A percentile compares a stretch with the other conserved stretches of the same genome.
Evolutionary conservation across 1,140 invertebrate species (phyloP).

Genomic region (Leptopilina clavipes): DNA sequence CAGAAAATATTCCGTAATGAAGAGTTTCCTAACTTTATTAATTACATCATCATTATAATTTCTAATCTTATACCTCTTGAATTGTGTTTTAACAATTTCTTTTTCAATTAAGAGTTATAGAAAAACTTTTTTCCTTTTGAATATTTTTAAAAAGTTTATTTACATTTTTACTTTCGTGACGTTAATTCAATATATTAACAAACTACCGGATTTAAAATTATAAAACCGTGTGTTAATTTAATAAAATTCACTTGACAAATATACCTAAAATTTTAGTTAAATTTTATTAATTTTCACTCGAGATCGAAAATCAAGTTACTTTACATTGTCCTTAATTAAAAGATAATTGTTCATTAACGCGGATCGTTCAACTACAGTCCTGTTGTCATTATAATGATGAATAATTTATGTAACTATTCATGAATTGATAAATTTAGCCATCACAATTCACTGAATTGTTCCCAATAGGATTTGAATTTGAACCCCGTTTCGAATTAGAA

Average conservation of each 20-base stretch:
- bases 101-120: too few species aligned
- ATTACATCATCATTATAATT: background rate
- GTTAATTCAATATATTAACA: too few species aligned
- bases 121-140: too few species aligned
- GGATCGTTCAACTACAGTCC: background rate
- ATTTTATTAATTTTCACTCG: too few species aligned
- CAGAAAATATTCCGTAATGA: background rate
- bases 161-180: too few species aligned
- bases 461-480: background rate
- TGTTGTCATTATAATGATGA: background rate
- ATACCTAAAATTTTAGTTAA: too few species aligned
- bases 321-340: background rate
- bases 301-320: background rate
- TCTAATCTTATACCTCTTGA: background rate
- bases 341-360: background rate
- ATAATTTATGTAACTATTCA: constrained; percentile 1
- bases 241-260: too few species aligned
- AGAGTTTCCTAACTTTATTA: background rate
- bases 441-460: background rate
- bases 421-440: background rate
- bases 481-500: too few species aligned
- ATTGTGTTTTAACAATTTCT: too few species aligned
- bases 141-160: too few species aligned
- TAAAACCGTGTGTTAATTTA: too few species aligned
- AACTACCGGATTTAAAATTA: too few species aligned